phyloP scores from a whole-genome alignment of 2,888 invertebrate genomes.

The Labia minor region DNA sequence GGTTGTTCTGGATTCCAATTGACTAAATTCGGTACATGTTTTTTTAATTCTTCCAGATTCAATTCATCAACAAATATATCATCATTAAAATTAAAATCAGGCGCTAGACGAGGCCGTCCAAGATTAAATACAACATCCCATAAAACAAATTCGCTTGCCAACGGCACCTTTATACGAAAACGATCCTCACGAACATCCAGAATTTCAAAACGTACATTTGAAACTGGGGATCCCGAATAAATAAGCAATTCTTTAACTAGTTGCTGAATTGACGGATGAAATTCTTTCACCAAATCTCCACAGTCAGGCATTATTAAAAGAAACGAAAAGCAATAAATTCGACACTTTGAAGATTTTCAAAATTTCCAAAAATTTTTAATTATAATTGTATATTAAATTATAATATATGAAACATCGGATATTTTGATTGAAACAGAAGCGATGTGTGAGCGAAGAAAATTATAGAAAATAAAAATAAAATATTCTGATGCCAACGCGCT shows the following conservation, averaged over 20 bases:
- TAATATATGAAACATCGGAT: too few relatives aligned
- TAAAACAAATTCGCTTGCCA: constrained; percentile 52
- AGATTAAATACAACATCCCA: constrained; percentile 63
- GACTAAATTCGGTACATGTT: constrained; percentile 47
- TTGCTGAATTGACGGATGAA: not conserved
- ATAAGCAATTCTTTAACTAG: not conserved
- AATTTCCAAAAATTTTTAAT: too few relatives aligned
- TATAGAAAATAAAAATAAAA: too few relatives aligned
- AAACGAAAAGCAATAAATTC: too few relatives aligned
- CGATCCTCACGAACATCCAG: constrained; percentile 35
- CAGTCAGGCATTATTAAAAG: not conserved
- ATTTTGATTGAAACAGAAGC: too few relatives aligned
- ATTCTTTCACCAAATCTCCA: not conserved
- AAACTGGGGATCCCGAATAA: not conserved
- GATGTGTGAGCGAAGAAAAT: too few relatives aligned
- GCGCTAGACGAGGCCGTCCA: constrained; percentile 51
- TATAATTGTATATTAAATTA: too few relatives aligned
- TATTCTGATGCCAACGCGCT: too few relatives aligned
- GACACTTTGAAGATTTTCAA: too few relatives aligned
- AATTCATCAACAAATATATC: constrained; percentile 50
- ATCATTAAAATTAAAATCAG: constrained; percentile 65
- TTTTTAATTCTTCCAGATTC: constrained; percentile 43
- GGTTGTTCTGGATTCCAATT: constrained; percentile 54
- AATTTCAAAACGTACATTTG: not conserved
- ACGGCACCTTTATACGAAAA: constrained; percentile 55